These are phyloP conservation scores for Pangasius larnaudii DNA, from an alignment of 2,797 vertebrate species.

Conservation along the genomic window DNA sequence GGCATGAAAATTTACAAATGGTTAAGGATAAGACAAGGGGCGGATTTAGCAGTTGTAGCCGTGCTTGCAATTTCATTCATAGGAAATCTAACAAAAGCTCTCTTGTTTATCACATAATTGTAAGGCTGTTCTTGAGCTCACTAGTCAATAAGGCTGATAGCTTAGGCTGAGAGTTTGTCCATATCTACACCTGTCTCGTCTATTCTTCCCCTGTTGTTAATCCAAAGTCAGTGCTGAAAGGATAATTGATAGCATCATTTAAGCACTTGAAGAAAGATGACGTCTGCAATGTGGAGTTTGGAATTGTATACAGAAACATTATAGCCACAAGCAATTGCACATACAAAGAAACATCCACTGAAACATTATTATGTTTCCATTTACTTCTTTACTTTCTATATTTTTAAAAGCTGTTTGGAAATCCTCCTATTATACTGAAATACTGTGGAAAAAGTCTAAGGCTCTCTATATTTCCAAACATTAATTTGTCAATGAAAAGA, in stretches of 20 bases:
- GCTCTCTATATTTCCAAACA: too few relatives aligned
- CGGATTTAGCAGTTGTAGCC: background rate
- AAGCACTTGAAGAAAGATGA: slow-evolving; percentile 18
- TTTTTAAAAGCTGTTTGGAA: background rate
- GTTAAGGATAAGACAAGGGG: background rate
- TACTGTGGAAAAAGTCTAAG: background rate
- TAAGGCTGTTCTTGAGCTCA: background rate
- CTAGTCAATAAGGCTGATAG: background rate
- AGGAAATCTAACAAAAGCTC: background rate
- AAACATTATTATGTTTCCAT: background rate
- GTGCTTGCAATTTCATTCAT: background rate
- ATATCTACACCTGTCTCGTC: slow-evolving; percentile 35
- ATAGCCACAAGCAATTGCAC: background rate
- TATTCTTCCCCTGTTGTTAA: slow-evolving; percentile 22
- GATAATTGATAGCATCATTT: slow-evolving; percentile 43
- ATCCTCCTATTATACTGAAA: background rate
- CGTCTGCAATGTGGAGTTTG: background rate
- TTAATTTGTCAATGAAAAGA: background rate
- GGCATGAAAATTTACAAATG: background rate
- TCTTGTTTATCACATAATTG: background rate
- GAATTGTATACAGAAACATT: slow-evolving; percentile 20
- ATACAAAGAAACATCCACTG: background rate
- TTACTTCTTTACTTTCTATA: background rate
- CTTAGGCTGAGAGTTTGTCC: background rate
- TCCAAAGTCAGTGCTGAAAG: slow-evolving; percentile 29